Base-by-base conservation (phyloP, 2,797 vertebrate species). In the Sebastes aleutianus region DNA sequence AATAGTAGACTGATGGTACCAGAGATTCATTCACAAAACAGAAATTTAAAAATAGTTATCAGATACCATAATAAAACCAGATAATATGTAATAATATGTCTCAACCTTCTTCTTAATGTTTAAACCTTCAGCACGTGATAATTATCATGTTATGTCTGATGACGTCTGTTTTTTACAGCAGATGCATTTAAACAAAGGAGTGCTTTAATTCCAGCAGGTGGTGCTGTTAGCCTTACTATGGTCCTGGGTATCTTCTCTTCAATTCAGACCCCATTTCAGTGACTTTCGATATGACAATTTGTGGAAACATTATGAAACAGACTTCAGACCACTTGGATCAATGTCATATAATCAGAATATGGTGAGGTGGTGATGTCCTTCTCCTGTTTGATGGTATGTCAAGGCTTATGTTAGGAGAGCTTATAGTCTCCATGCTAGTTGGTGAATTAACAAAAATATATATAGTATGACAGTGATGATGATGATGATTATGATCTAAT, bases 121-220 rank as follows among this genome's bases (percentile, higher is more conserved):
- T 39, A 39, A 39, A 39, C 36, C 18, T 50, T 20, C 20, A 53
- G 50, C 18, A n/a, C 2, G 20, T 53, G 20, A 22, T n/a, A 63
- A 34, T 69, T 20, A 12, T 9, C 13, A n/a, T 71, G 20, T 26
- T 10, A 24, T 18, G 4, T 1, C 20, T 24, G 39, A 31, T 50
- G 31, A 39, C 24, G 20, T n/a, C 24, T 34, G 18, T 24, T 27
- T 39, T 57, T 58, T 34, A 16, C 24, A 27, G 8, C 4, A 47
- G 9, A 29, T 9, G 64, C 5, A 20, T 6, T 5, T 68, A 16
- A 59, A 31, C 12, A 4, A 65, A 65, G 65, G 10, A 3, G 4
- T 4, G 2, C 14, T 63, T 39, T 10, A 47, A 1, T 3, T 61
- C 78, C 83, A 85, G 71, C 47, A 83, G 80, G 61, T 54, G 83